Percentiles rank a stretch among this genome's conserved stretches.
Conservation (phyloP, 1,140 invertebrate genomes). For the Bombus waltoni region DNA sequence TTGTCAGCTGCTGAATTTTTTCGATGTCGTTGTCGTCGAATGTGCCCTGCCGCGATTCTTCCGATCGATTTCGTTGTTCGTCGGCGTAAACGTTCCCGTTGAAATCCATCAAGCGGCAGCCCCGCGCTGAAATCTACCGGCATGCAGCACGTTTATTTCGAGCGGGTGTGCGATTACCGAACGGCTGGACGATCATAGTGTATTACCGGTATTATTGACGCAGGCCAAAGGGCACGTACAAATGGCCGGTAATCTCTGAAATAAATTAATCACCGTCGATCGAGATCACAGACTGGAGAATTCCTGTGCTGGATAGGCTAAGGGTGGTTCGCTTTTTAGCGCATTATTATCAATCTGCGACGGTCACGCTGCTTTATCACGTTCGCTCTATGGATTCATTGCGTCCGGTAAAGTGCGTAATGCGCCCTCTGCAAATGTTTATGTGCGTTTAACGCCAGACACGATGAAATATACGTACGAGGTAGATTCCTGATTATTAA, state of each 20-base stretch:
- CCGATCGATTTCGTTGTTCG: constrained; percentile 8
- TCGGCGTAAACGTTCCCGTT: not conserved
- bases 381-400: not conserved
- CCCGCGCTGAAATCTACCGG: constrained; percentile 24
- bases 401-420: not conserved
- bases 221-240: not conserved
- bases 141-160: constrained; percentile 31
- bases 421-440: constrained; percentile 19
- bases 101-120: constrained; percentile 20
- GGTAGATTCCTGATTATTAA: not conserved
- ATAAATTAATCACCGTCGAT: constrained; percentile 23
- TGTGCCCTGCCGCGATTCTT: not conserved
- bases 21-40: not conserved
- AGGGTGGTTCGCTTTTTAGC: not conserved
- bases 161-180: constrained; percentile 39
- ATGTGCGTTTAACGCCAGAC: not conserved
- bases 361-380: not conserved
- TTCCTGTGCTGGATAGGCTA: not conserved
- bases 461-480: not conserved
- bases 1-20: not conserved
- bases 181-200: constrained; percentile 39
- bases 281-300: not conserved
- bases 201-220: constrained; percentile 38
- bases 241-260: constrained; percentile 7
- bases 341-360: constrained; percentile 9